These are phyloP conservation scores for Saccostrea cuccullata DNA, from an alignment of 1,140 invertebrate species.

Conservation along the genomic window DNA sequence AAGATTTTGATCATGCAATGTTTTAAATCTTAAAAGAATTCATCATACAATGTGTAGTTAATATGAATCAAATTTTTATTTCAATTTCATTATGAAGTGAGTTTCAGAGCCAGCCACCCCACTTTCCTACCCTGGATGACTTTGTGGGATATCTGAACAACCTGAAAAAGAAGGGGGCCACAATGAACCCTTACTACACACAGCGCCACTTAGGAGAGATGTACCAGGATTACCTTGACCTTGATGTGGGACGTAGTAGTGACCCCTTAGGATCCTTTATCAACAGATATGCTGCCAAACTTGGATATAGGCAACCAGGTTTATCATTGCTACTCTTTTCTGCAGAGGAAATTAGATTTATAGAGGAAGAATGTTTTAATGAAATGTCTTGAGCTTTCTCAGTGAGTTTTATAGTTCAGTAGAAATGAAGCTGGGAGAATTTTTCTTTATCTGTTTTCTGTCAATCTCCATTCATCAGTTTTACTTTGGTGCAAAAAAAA, in stretches of 20 bases:
- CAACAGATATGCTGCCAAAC: constrained; percentile 47
- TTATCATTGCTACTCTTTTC: neutral
- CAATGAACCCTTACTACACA: constrained; percentile 58
- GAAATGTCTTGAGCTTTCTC: no score
- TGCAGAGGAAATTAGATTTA: neutral
- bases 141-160: constrained; percentile 50
- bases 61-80: no score
- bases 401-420: no score
- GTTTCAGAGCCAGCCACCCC: constrained; percentile 54
- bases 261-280: constrained; percentile 58
- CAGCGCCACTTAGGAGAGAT: constrained; percentile 53
- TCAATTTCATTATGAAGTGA: constrained; percentile 45
- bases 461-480: no score
- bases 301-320: constrained; percentile 49
- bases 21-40: no score
- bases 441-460: no score
- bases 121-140: constrained; percentile 56
- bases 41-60: no score
- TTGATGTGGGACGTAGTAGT: constrained; percentile 43
- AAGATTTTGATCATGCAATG: no score
- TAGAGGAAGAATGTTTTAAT: no score
- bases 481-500: no score
- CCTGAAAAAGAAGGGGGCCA: constrained; percentile 58
- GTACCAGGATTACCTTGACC: constrained; percentile 42
- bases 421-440: no score